Percentiles rank a stretch among this genome's conserved stretches.
phyloP scores from a whole-genome alignment of 1,140 invertebrate genomes.

The Adoxophyes honmai region DNA sequence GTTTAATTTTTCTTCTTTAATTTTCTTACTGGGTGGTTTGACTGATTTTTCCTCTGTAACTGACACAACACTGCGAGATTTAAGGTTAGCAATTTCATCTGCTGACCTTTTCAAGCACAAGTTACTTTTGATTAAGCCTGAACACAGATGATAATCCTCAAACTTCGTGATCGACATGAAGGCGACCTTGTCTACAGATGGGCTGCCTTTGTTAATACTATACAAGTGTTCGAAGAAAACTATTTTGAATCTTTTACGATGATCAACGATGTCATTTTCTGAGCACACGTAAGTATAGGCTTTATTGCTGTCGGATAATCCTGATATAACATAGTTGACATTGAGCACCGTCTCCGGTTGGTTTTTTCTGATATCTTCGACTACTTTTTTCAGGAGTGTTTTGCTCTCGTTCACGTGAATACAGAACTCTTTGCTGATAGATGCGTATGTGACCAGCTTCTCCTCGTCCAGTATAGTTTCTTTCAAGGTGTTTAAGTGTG shows the following conservation, averaged over 20 bases:
- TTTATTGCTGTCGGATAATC: slow-evolving; percentile 37
- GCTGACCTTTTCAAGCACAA: slow-evolving; percentile 42
- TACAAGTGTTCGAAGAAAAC: slow-evolving; percentile 64
- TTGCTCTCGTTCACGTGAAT: slow-evolving; percentile 63
- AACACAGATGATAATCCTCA: slow-evolving; percentile 52
- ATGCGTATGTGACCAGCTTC: slow-evolving; percentile 58
- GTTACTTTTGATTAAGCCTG: slow-evolving; percentile 50
- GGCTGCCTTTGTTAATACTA: slow-evolving; percentile 45
- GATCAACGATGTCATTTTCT: slow-evolving; percentile 36
- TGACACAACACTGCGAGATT: slow-evolving; percentile 38
- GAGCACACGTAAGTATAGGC: slow-evolving; percentile 45
- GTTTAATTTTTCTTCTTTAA: slow-evolving; percentile 26
- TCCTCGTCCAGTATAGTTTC: slow-evolving; percentile 63
- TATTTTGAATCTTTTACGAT: slow-evolving; percentile 36
- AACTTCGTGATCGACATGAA: slow-evolving; percentile 46
- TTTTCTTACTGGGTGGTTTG: slow-evolving; percentile 24
- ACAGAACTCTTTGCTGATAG: slow-evolving; percentile 60
- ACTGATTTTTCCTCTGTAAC: slow-evolving; percentile 24
- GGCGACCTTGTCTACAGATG: slow-evolving; percentile 37
- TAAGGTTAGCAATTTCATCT: slow-evolving; percentile 50
- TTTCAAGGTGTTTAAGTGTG: slow-evolving; percentile 44
- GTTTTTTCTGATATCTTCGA: slow-evolving; percentile 38
- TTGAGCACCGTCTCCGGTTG: slow-evolving; percentile 36
- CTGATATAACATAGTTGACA: slow-evolving; percentile 55
- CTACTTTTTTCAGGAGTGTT: slow-evolving; percentile 36